Evolutionary conservation across 2,888 invertebrate species (phyloP).

Genomic region (Campaea margaritaria): DNA sequence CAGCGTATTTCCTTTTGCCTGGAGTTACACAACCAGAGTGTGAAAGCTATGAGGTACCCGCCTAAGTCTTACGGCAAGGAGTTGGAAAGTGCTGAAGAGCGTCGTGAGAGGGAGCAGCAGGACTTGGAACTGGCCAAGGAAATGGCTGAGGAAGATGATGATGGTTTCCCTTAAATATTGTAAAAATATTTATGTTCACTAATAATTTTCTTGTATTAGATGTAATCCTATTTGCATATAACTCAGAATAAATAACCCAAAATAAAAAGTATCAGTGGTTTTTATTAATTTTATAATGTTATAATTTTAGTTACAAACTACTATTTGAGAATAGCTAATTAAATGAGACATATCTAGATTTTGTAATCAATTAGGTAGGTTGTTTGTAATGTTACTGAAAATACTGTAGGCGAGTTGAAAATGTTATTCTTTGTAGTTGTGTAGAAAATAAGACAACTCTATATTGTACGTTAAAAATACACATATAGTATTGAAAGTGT

Average conservation of each 20-base stretch:
- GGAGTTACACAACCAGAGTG: slow-evolving; percentile 99
- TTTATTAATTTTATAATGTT: slow-evolving; percentile 12
- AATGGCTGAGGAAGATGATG: slow-evolving; percentile 99
- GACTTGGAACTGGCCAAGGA: slow-evolving; percentile 99
- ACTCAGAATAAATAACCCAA: slow-evolving; percentile 32
- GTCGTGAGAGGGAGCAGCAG: slow-evolving; percentile 98
- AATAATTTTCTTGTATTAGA: slow-evolving; percentile 47
- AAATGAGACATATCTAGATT: background rate
- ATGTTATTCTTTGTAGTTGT: no score
- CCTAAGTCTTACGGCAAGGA: slow-evolving; percentile 99
- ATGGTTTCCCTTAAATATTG: slow-evolving; percentile 87
- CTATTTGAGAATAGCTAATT: background rate
- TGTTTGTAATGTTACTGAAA: no score
- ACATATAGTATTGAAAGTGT: no score
- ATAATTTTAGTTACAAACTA: background rate
- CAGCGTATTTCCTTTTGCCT: slow-evolving; percentile 98
- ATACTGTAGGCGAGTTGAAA: no score
- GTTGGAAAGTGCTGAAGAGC: slow-evolving; percentile 98
- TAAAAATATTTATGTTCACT: slow-evolving; percentile 33
- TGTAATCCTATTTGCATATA: slow-evolving; percentile 49
- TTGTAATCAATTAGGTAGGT: no score
- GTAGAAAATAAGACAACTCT: no score
- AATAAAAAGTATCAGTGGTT: slow-evolving; percentile 18
- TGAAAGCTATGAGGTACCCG: slow-evolving; percentile 99
- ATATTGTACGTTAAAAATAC: no score